Evolutionary conservation across 2,888 invertebrate species (phyloP).

Genomic region (Drosophila helvetica): DNA sequence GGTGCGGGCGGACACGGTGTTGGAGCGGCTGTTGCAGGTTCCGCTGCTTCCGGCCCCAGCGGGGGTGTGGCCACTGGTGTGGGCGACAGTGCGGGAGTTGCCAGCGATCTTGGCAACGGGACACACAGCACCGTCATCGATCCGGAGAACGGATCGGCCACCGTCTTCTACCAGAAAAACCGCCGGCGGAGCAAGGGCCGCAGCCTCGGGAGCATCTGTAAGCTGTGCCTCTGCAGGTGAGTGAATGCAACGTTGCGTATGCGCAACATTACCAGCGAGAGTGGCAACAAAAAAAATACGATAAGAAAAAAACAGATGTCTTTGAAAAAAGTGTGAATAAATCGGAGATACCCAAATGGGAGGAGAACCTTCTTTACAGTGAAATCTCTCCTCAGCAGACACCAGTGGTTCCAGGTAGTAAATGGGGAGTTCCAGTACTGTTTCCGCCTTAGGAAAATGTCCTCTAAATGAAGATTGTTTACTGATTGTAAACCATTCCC

Average conservation of each 20-base stretch:
- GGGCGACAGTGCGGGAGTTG: constrained; percentile 8
- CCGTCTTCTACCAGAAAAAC: constrained; percentile 83
- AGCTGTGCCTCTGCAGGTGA: constrained; percentile 83
- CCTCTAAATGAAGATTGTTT: neutral
- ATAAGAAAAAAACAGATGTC: constrained; percentile 41
- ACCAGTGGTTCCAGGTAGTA: neutral
- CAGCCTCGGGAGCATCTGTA: constrained; percentile 82
- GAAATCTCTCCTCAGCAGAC: neutral
- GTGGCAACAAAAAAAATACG: constrained; percentile 29
- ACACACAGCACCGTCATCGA: constrained; percentile 68
- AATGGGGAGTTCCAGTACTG: neutral
- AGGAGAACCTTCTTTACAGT: neutral
- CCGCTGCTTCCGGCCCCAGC: neutral
- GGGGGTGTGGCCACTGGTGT: constrained; percentile 11
- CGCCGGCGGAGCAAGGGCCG: constrained; percentile 82
- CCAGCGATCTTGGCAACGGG: constrained; percentile 41
- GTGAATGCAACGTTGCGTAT: constrained; percentile 61
- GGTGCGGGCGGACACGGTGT: constrained; percentile 37
- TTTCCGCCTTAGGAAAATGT: neutral
- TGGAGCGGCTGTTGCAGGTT: constrained; percentile 10
- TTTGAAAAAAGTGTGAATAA: neutral
- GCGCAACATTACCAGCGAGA: constrained; percentile 40
- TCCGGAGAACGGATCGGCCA: constrained; percentile 80
- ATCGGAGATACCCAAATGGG: neutral
- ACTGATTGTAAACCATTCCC: neutral